Evolutionary conservation across 2,113 vertebrate genomes (phyloP).

Genomic region (Miniopterus natalensis): DNA sequence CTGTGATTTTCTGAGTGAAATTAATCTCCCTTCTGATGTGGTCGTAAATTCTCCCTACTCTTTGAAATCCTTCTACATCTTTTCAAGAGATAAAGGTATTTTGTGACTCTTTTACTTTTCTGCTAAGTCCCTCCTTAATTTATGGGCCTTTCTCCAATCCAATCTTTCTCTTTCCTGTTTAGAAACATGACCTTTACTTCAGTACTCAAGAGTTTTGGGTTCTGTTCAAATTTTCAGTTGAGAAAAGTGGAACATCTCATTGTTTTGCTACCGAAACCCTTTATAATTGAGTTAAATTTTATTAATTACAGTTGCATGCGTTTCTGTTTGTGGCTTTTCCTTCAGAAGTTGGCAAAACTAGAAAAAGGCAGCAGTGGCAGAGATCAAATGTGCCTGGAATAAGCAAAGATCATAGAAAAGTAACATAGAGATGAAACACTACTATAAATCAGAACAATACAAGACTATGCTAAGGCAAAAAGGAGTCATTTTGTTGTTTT

Average conservation of each 20-base stretch:
- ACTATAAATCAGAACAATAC: constrained; percentile 36
- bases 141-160: background rate
- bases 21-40: background rate
- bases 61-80: background rate
- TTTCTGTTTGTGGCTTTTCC: background rate
- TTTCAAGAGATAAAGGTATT: background rate
- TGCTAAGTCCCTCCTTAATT: background rate
- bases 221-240: background rate
- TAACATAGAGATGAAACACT: background rate
- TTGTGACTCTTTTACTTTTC: constrained; percentile 4
- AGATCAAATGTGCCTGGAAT: constrained; percentile 30
- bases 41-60: background rate
- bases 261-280: constrained; percentile 9
- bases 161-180: background rate
- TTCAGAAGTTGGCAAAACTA: background rate
- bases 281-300: constrained; percentile 19
- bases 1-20: background rate
- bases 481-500: background rate
- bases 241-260: background rate
- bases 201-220: background rate
- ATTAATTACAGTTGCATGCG: constrained; percentile 42
- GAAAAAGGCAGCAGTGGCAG: background rate
- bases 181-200: background rate
- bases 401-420: constrained; percentile 48
- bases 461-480: constrained; percentile 48